Evolutionary conservation across 2,888 invertebrate genomes (phyloP).

Genomic region (Iselma pallidipennis): DNA sequence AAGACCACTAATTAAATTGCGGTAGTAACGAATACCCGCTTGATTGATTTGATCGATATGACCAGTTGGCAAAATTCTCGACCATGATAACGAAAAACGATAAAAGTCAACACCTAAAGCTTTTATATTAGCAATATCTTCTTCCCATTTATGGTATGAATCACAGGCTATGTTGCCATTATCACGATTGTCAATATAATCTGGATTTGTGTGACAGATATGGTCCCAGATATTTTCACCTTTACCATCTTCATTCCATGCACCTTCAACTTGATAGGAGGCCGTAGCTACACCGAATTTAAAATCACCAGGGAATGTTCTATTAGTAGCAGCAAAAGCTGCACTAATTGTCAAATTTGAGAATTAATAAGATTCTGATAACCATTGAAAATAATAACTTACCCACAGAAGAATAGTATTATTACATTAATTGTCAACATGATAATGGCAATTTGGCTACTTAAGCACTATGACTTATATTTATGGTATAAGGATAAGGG

Average conservation of each 20-base stretch:
- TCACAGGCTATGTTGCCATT: conserved; percentile 32
- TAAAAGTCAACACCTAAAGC: conserved; percentile 26
- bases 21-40: conserved; percentile 70
- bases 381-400: not conserved
- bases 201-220: conserved; percentile 29
- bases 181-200: conserved; percentile 5
- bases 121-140: conserved; percentile 27
- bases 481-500: no score
- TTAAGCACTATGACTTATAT: no score
- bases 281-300: conserved; percentile 30
- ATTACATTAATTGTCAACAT: no score
- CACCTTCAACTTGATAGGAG: conserved; percentile 31
- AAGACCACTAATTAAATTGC: conserved; percentile 63
- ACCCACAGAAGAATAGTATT: no score
- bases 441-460: no score
- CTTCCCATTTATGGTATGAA: conserved; percentile 28
- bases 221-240: conserved; percentile 22
- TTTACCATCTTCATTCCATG: conserved; percentile 28
- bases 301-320: conserved; percentile 22
- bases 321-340: not conserved
- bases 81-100: conserved; percentile 57
- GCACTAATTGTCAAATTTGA: not conserved
- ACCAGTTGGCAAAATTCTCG: conserved; percentile 65
- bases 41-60: conserved; percentile 66
- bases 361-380: not conserved